Percentiles rank a stretch among this genome's conserved stretches.
phyloP scores from a whole-genome alignment of 2,797 vertebrate genomes.

The Emydoidea blandingii region DNA sequence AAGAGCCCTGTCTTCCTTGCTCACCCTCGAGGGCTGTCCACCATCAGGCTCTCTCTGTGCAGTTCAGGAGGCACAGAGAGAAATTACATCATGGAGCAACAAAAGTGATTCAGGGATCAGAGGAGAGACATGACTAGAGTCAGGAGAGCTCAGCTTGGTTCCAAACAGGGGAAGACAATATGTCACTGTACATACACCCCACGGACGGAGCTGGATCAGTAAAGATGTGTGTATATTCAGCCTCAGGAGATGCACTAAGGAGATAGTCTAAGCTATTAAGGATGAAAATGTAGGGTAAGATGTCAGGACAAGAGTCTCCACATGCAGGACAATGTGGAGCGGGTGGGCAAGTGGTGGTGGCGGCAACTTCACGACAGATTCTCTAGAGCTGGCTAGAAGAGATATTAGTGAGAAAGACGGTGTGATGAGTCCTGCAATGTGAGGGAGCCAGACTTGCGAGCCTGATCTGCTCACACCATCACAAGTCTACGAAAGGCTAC shows the following conservation, averaged over 20 bases:
- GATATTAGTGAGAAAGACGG: not conserved
- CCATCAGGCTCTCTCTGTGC: not conserved
- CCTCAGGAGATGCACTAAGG: not conserved
- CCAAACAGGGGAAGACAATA: not conserved
- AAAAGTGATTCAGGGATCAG: not conserved
- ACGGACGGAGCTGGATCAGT: not conserved
- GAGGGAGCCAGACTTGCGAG: not conserved
- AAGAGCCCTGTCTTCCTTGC: not conserved
- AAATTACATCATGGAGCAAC: not conserved
- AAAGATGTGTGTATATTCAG: rapidly evolving
- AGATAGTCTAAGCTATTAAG: not conserved
- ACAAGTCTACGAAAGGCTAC: not conserved
- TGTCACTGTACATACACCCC: not conserved
- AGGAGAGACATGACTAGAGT: not conserved
- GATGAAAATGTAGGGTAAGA: not conserved
- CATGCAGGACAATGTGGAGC: not conserved
- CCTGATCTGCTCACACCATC: not conserved
- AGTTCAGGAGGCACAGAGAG: not conserved
- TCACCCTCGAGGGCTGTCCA: not conserved
- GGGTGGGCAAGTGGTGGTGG: rapidly evolving
- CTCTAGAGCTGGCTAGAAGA: not conserved
- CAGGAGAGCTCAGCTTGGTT: not conserved
- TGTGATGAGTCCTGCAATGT: not conserved
- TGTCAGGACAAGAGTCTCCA: not conserved
- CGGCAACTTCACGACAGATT: not conserved